Conservation (phyloP, 1,140 invertebrate genomes). For the Cyclina sinensis region DNA sequence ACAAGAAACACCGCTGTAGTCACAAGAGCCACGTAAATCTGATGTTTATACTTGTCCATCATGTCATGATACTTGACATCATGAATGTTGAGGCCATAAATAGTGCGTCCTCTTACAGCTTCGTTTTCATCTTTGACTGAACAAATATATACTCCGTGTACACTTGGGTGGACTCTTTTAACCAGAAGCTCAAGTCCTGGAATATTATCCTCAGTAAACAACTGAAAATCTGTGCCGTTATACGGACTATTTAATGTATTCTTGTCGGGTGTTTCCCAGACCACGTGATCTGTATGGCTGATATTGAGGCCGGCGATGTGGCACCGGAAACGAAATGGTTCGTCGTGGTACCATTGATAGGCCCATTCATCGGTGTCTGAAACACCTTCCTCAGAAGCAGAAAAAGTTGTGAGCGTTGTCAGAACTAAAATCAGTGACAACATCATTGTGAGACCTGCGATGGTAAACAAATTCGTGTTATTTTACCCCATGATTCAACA, state of each 20-base stretch:
- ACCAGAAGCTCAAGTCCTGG: neutral
- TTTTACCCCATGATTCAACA: no score
- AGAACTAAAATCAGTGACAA: neutral
- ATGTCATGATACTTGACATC: conserved; percentile 14
- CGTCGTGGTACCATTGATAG: conserved; percentile 36
- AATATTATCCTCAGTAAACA: neutral
- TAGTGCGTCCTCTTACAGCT: neutral
- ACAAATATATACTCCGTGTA: conserved; percentile 53
- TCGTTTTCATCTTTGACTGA: neutral
- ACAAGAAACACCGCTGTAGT: conserved; percentile 50
- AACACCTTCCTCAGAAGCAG: neutral
- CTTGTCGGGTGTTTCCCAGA: conserved; percentile 11
- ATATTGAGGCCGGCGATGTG: neutral
- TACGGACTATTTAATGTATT: neutral
- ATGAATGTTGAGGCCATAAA: conserved; percentile 37
- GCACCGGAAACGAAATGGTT: conserved; percentile 29
- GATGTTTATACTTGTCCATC: conserved; percentile 13
- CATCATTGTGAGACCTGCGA: neutral
- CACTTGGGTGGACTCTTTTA: neutral
- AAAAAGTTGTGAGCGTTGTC: neutral
- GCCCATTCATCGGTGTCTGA: neutral
- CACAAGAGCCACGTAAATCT: conserved; percentile 42
- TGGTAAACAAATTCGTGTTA: no score
- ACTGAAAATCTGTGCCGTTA: neutral
- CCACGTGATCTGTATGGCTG: neutral